Evolutionary conservation across 2,888 invertebrate species (phyloP), one percentile per base, ranked within the genome.

Genomic region (Hypolimnas misippus): DNA sequence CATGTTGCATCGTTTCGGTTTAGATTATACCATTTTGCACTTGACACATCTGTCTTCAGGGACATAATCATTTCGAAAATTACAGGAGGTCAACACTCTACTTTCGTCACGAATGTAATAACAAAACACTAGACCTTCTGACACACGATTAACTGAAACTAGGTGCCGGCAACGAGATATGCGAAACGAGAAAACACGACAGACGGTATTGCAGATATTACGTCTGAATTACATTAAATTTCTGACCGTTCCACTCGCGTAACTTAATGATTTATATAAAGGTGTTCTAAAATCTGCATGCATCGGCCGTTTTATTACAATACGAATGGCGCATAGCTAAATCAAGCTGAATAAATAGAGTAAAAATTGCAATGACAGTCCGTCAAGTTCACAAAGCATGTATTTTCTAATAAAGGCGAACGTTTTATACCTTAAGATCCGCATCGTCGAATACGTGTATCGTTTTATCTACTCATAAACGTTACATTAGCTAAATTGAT

Each of bases 281-380:
- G 79, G 81, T 74, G 77, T 76, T 77, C 81, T 81, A 76, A 82
- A 82, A 86, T 82, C 77, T 78, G 79, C 82, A 84, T 81, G 83
- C 83, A 84, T 78, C 71, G 72, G 76, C 76, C 77, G 80, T 81
- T 87, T 81, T 88, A 86, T 83, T 87, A 86, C 83, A 89, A 83
- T 84, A 82, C 71, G 79, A 91, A 91, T 91, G 91, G 91, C 91
- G 91, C 87, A 90, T 88, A 89, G 83, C 82, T 85, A 81, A 86
- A 83, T 87, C 83, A 84, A 88, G 81, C 82, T 86, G 86, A 89
- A 85, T 87, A 90, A 89, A 89, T 88, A 87, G 78, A 86, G 77
- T 83, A 87, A 90, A 89, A 89, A 85, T 82, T 84, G 79, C 82
- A 83, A 79, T 90, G 89, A 91, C 90, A 89, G 84, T 78, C 84